Conservation (phyloP, 2,888 invertebrate species). For the Drosophila ezoana region DNA sequence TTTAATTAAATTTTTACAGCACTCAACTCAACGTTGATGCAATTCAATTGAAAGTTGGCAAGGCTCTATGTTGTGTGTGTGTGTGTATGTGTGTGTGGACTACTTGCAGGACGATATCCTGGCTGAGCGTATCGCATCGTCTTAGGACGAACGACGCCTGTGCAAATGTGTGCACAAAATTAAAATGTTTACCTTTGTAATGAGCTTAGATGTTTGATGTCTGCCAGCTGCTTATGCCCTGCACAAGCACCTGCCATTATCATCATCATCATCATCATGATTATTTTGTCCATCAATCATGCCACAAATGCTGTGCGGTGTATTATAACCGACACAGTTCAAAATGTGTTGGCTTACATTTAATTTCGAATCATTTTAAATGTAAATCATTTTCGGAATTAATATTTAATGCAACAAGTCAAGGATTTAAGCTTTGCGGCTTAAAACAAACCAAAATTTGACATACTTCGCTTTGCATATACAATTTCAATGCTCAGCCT, state of each 20-base stretch:
- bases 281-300: slow-evolving; percentile 46
- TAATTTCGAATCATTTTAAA: not conserved
- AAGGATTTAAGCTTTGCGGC: not conserved
- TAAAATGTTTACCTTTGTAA: slow-evolving; percentile 55
- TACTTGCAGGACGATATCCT: slow-evolving; percentile 13
- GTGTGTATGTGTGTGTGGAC: not conserved
- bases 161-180: slow-evolving; percentile 51
- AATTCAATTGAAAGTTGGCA: slow-evolving; percentile 17
- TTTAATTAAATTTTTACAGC: slow-evolving; percentile 33
- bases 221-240: slow-evolving; percentile 1
- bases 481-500: not conserved
- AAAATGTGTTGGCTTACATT: not conserved
- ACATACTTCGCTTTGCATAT: no score
- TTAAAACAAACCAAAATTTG: not conserved
- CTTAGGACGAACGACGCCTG: slow-evolving; percentile 7
- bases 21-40: slow-evolving; percentile 7
- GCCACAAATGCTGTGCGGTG: not conserved
- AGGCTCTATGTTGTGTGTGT: not conserved
- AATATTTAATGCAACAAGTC: not conserved
- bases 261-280: slow-evolving; percentile 9
- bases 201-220: slow-evolving; percentile 42
- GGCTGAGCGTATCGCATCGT: not conserved
- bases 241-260: slow-evolving; percentile 16
- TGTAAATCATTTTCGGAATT: not conserved
- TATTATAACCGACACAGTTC: not conserved